Conservation (phyloP, 2,797 vertebrate genomes). For the Bradypodion pumilum region DNA sequence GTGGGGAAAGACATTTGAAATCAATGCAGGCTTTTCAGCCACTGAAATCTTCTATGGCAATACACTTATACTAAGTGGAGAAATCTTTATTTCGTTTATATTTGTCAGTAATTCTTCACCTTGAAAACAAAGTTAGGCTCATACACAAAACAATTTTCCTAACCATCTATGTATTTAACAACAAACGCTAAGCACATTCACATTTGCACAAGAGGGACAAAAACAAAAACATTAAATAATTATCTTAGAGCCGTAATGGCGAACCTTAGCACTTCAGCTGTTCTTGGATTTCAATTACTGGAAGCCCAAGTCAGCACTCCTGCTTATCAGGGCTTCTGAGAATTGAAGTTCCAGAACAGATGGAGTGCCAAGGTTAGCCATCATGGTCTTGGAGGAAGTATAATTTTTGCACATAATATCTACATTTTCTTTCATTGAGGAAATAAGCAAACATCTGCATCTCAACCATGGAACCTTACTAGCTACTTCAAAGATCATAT, state of each 20-base stretch:
- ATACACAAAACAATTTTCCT: neutral
- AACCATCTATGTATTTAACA: constrained; percentile 10
- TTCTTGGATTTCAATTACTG: too few species aligned
- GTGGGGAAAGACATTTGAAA: neutral
- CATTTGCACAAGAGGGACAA: neutral
- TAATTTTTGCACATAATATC: neutral
- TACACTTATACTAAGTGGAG: neutral
- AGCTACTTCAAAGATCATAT: too few species aligned
- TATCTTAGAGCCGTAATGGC: too few species aligned
- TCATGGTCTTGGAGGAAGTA: too few species aligned
- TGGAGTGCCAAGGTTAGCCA: too few species aligned
- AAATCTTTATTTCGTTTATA: neutral
- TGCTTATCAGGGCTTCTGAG: too few species aligned
- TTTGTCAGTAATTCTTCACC: constrained; percentile 13
- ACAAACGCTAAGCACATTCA: constrained; percentile 3
- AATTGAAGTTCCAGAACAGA: too few species aligned
- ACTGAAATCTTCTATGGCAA: neutral
- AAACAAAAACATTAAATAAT: neutral
- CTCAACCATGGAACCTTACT: neutral
- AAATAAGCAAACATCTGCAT: neutral
- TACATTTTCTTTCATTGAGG: neutral
- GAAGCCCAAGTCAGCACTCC: too few species aligned
- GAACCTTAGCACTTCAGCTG: too few species aligned
- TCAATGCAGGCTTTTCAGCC: constrained; percentile 9
- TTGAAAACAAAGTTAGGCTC: constrained; percentile 8